Conservation (phyloP, 2,888 invertebrate genomes). For the Capitulum mitella region DNA sequence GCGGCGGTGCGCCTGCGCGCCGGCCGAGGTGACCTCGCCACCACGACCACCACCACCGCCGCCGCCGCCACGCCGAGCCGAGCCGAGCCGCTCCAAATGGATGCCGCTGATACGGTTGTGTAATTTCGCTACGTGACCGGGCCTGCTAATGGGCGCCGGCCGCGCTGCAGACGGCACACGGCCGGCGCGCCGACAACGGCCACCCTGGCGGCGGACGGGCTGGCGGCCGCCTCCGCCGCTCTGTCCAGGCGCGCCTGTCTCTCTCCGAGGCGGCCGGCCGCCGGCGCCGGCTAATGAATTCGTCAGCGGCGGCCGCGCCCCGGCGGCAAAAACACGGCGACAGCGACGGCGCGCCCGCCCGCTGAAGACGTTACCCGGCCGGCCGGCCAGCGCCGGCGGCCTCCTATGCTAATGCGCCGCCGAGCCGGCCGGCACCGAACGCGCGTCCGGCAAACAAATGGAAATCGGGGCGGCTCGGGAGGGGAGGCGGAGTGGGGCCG, state of each 20-base stretch:
- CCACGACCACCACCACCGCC: background rate
- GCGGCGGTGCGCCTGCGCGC: no score
- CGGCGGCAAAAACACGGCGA: background rate
- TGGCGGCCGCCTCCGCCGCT: background rate
- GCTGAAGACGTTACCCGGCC: background rate
- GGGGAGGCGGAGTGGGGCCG: background rate
- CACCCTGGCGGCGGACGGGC: background rate
- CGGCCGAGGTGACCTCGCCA: no score
- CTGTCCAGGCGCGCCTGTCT: no score
- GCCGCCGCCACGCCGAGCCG: background rate
- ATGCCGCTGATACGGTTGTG: constrained; percentile 8
- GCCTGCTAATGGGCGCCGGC: background rate
- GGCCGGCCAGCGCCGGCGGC: background rate
- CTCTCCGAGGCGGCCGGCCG: background rate
- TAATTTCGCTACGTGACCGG: constrained; percentile 17
- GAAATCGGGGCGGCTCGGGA: background rate
- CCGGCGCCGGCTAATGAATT: background rate
- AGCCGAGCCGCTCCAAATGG: background rate
- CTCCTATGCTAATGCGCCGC: background rate
- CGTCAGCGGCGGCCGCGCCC: background rate
- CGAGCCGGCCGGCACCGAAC: background rate
- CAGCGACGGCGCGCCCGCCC: background rate
- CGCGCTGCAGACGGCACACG: background rate
- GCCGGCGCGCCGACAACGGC: background rate
- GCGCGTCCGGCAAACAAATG: constrained; percentile 6